Evolutionary conservation across 2,113 vertebrate species (phyloP), one percentile per base, ranked within the genome.

Genomic region (Gobius niger): DNA sequence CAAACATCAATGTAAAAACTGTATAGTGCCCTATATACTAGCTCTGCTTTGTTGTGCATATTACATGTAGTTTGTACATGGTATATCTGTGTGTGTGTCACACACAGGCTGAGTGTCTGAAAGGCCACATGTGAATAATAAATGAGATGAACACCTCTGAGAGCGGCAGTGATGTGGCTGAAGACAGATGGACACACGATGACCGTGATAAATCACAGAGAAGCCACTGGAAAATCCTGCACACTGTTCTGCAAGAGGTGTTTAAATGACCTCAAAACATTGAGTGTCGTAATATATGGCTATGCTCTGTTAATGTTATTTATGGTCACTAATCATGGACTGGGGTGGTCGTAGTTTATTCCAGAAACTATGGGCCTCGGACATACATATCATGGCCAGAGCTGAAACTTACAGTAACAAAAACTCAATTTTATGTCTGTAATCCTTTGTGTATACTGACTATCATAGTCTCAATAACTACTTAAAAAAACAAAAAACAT

Each of bases 81-180:
- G 34, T 54, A 64, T 34, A 4, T 34, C 24, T 59, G 71, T 71
- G 47, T 57, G 54, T 65, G 69, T 66, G 54, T 54, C 80, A n/a
- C 73, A 68, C 75, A 65, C 72, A 75, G 67, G 24, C 24, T 34
- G 63, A 66, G 56, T 72, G 75, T 74, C 80, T 68, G 71, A 84
- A 89, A 89, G 80, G 75, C 59, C 82, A 81, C 51, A 65, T 52
- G 71, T 88, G 84, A 87, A 89, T 88, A 88, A 90, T 88, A 85
- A 46, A 89, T 86, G 60, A 75, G 63, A 75, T 73, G 44, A 73
- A 81, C 84, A 84, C 84, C 76, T 82, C 73, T 82, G 24, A 70
- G 57, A 74, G 78, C 73, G 67, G 56, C 46, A 40, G 65, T 67
- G 77, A 75, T 65, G 53, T 59, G 10, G 41, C 67, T 67, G 63